A percentile compares a stretch with the other conserved stretches of the same genome.
Evolutionary conservation across 2,113 vertebrate species (phyloP).

Genomic region (Eupsittula cactorum): DNA sequence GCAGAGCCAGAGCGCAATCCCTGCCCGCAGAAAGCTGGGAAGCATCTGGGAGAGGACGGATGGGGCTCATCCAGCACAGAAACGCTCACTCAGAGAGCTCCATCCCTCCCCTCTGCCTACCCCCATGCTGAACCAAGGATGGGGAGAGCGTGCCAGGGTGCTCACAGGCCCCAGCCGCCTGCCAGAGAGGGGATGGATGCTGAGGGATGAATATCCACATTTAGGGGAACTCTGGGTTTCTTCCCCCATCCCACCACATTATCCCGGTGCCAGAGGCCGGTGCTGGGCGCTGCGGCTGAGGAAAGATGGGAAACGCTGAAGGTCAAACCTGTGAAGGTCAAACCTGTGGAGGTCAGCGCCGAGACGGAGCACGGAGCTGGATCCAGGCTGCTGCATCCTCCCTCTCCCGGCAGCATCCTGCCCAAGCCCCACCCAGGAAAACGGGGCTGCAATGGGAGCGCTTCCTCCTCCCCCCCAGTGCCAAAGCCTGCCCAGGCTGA

Average conservation of each 20-base stretch:
- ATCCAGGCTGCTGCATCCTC: background rate
- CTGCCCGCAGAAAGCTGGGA: background rate
- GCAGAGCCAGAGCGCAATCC: background rate
- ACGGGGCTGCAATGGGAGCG: fast-evolving
- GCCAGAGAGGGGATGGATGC: background rate
- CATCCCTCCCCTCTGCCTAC: background rate
- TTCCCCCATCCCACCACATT: background rate
- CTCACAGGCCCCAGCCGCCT: background rate
- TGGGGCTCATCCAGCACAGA: background rate
- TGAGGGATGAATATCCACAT: background rate
- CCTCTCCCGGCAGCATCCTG: constrained; percentile 37
- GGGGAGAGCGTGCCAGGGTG: background rate
- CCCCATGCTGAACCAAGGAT: fast-evolving
- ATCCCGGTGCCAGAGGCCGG: background rate
- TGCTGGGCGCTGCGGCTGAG: background rate
- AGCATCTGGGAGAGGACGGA: background rate
- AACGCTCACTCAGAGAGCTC: background rate
- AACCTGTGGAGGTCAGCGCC: background rate
- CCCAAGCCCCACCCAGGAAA: constrained; percentile 48
- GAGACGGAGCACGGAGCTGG: background rate
- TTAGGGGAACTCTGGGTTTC: background rate
- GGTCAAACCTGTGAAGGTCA: constrained; percentile 56
- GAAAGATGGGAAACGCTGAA: background rate
- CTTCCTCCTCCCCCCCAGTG: background rate
- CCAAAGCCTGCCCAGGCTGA: background rate